A percentile compares a stretch with the other conserved stretches of the same genome.
Evolutionary conservation across 2,113 vertebrate genomes (phyloP).

Genomic region (Pelecanoides urinatrix): DNA sequence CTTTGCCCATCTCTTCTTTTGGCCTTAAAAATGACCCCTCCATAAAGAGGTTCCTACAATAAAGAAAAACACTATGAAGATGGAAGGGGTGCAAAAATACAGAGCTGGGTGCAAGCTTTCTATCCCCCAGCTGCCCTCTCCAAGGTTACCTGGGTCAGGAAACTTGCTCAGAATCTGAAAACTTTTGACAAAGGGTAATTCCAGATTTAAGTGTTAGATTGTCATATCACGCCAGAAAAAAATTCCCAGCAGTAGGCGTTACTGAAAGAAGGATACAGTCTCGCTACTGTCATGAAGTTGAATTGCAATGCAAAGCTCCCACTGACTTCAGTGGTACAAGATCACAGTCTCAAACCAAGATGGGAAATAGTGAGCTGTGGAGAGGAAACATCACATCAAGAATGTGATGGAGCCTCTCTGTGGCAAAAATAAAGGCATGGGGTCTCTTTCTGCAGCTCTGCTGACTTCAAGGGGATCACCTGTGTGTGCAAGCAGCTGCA

Average conservation of each 20-base stretch:
- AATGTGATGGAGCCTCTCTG: not conserved
- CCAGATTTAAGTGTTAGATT: not conserved
- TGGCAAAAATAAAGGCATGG: not conserved
- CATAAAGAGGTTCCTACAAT: not conserved
- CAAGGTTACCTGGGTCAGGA: not conserved
- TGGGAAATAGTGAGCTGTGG: not conserved
- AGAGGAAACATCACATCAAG: not conserved
- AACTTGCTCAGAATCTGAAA: not conserved
- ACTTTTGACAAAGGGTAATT: not conserved
- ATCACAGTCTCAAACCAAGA: not conserved
- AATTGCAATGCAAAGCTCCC: slow-evolving; percentile 2
- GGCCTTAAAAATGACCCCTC: not conserved
- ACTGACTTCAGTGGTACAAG: not conserved
- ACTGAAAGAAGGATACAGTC: not conserved
- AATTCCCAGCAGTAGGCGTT: not conserved
- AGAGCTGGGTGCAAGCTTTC: not conserved
- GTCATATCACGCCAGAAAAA: not conserved
- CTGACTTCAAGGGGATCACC: not conserved
- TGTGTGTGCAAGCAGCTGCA: not conserved
- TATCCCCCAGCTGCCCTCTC: not conserved
- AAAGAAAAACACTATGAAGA: not conserved
- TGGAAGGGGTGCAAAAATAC: not conserved
- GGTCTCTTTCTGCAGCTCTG: not conserved
- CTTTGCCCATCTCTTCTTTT: not conserved
- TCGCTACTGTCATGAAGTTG: not conserved